Evolutionary conservation across 2,113 vertebrate species (phyloP).

Genomic region (Sus scrofa): T2T-Sscrofa CM000812.6:196339001-196339500

Average conservation of each 20-base stretch:
- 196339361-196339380: background rate
- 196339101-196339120: background rate
- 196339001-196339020: background rate
- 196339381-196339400: background rate
- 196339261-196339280: background rate
- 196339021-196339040: background rate
- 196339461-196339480: background rate
- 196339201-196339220: background rate
- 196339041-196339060: background rate
- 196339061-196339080: background rate
- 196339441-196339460: background rate
- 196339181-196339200: background rate
- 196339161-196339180: background rate
- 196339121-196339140: background rate
- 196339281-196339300: background rate
- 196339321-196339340: background rate
- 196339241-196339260: background rate
- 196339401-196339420: background rate
- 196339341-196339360: conserved; percentile 17
- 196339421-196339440: background rate
- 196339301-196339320: background rate
- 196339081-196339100: background rate
- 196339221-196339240: too few relatives aligned
- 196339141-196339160: background rate
- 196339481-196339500: background rate